phyloP scores from a whole-genome alignment of 35 echinoderm and acorn worm genomes.

The Acanthaster planci region DNA sequence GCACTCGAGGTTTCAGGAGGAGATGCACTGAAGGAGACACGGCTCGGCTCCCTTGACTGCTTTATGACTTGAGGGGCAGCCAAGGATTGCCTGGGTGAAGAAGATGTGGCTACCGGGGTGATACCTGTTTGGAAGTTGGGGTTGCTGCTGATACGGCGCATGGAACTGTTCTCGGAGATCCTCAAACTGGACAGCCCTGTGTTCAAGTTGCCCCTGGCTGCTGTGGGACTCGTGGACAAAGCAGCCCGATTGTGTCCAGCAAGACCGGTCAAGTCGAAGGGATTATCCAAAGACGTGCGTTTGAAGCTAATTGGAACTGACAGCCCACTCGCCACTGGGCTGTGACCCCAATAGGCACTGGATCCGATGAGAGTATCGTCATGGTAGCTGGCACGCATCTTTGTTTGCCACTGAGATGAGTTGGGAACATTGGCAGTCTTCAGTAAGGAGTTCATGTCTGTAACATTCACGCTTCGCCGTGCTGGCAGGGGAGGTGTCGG shows the following conservation, averaged over 20 bases:
- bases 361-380: constrained; percentile 2
- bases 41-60: constrained; percentile 13
- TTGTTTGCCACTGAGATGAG: neutral
- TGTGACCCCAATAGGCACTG: neutral
- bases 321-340: neutral
- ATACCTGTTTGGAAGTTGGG: constrained; percentile 35
- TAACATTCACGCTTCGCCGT: neutral
- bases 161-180: neutral
- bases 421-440: neutral
- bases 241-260: neutral
- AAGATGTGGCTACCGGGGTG: neutral
- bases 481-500: neutral
- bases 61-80: neutral
- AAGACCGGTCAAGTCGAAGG: neutral
- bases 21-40: neutral
- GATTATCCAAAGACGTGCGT: neutral
- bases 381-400: neutral
- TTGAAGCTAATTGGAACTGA: neutral
- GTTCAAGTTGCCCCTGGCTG: neutral
- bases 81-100: neutral
- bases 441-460: neutral
- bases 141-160: constrained; percentile 72
- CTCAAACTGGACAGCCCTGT: neutral
- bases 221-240: neutral
- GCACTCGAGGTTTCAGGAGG: neutral